Base-by-base conservation (phyloP, 2,113 vertebrate species). In the Lucifuga dentata region DNA sequence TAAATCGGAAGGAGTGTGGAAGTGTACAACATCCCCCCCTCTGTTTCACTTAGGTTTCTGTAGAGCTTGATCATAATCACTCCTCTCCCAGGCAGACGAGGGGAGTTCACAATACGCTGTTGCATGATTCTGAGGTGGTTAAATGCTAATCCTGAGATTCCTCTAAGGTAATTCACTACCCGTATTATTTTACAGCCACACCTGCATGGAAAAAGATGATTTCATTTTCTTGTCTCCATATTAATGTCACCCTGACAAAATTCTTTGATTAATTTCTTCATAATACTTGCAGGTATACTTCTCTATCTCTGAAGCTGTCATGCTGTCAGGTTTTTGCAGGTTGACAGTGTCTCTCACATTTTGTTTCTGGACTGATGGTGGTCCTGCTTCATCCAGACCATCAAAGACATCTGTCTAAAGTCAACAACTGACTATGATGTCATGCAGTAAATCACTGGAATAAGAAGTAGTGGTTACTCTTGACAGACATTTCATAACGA, bases 41-140 rank as follows among this genome's bases (percentile, higher is more conserved):
- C 50, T 55, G 68, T 83, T 87, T 87, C 24, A 64, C 21, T 86
- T 88, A 70, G 5, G 49, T 20, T 29, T 65, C 61, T 38, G 21
- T 13, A 41, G 60, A 70, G 53, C 57, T 50, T 78, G 56, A 63
- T 77, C 66, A 73, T 86, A 76, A 86, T 78, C 72, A 8, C 51
- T 45, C 61, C 60, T 64, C 50, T 74, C n/a, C 45, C 40, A 45
- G 43, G 44, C 60, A 15, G 70, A 78, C 44, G 41, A 61, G 63
- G 65, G 78, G 68, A 78, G 68, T 70, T 38, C 12, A 64, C 78
- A 83, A 64, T 66, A 72, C 43, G 20, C 36, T 80, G 45, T 86
- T 66, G 78, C 49, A 74, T 84, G 78, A 78, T 74, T 68, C 17
- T 19, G 56, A 59, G 48, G 46, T 68, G 60, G 68, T 64, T 76